phyloP scores from a whole-genome alignment of 2,888 invertebrate species.

The Lepidochitona cinerea region DNA sequence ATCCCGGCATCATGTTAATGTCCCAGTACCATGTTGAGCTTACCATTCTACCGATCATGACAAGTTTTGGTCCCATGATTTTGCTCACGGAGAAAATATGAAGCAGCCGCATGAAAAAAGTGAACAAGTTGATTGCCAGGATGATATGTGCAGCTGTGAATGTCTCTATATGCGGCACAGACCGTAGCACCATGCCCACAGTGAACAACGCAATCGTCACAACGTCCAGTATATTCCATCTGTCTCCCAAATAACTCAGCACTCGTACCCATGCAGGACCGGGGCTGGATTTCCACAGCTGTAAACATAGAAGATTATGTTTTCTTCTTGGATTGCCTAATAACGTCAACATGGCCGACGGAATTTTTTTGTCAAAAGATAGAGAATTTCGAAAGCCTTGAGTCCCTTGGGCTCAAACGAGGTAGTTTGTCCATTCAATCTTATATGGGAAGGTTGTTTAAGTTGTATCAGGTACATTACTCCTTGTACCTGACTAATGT shows the following conservation, averaged over 20 bases:
- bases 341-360: too few relatives aligned
- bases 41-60: slow-evolving; percentile 70
- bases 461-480: too few relatives aligned
- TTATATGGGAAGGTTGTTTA: too few relatives aligned
- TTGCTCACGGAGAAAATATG: slow-evolving; percentile 68
- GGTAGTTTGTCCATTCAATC: too few relatives aligned
- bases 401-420: too few relatives aligned
- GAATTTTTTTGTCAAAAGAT: too few relatives aligned
- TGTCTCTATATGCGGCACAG: slow-evolving; percentile 41
- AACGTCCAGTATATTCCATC: slow-evolving; percentile 69
- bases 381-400: too few relatives aligned
- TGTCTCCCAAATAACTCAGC: slow-evolving; percentile 62
- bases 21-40: too few relatives aligned
- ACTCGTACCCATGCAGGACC: slow-evolving; percentile 48
- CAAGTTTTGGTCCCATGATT: slow-evolving; percentile 68
- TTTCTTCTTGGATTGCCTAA: too few relatives aligned
- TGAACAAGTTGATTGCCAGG: slow-evolving; percentile 67
- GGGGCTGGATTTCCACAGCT: slow-evolving; percentile 40
- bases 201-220: slow-evolving; percentile 60
- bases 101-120: slow-evolving; percentile 66
- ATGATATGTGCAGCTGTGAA: slow-evolving; percentile 67
- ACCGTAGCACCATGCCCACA: slow-evolving; percentile 59
- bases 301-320: too few relatives aligned
- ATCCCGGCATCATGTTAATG: too few relatives aligned
- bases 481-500: too few relatives aligned